Base-by-base conservation (phyloP, 2,888 invertebrate genomes). In the Branchellion lobata region DNA sequence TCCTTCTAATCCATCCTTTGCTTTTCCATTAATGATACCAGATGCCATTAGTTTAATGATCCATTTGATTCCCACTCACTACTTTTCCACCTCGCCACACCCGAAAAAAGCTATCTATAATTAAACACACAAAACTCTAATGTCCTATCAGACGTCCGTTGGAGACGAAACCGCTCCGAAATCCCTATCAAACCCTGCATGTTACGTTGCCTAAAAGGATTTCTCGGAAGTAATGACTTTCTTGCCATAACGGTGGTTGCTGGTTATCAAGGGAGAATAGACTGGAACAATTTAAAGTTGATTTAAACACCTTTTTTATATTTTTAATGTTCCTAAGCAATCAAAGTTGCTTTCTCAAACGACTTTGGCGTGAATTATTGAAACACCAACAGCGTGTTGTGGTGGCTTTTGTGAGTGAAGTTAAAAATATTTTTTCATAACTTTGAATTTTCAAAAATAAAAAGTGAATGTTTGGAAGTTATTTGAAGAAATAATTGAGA, bases 151-250 rank as follows among this genome's bases (percentile, higher is more conserved):
- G 47, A 40, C 14, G 14, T 5, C 8, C 40, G 40, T 40, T 8
- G 40, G 40, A 40, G 8, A 40, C 14, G 5, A 40, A 40, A 40
- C 8, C 40, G 40, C 14, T 40, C 40, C 5, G 5, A 57, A 57
- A 8, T 5, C 11, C 61, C 61, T 5, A 57, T 57, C 11, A 57
- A 57, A 18, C 14, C 61, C 21, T 57, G 61, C 61, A 24, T 24
- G 61, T 57, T 57, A 57, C 5, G 21, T 57, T 57, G 61, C 61
- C 21, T 57, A 57, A 57, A 57, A 57, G 61, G 61, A 57, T 24
- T 24, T n/a, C 24, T 5, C 21, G 24, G 3, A 8, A 57, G 24
- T 57, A 57, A 57, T 57, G 61, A 24, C 61, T n/a, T 5, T n/a
- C 24, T 57, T n/a, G 21, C 24, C 18, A 47, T 47, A 47, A 57